phyloP scores from a whole-genome alignment of 1,140 invertebrate genomes.

The Heliconius nattereri region DNA sequence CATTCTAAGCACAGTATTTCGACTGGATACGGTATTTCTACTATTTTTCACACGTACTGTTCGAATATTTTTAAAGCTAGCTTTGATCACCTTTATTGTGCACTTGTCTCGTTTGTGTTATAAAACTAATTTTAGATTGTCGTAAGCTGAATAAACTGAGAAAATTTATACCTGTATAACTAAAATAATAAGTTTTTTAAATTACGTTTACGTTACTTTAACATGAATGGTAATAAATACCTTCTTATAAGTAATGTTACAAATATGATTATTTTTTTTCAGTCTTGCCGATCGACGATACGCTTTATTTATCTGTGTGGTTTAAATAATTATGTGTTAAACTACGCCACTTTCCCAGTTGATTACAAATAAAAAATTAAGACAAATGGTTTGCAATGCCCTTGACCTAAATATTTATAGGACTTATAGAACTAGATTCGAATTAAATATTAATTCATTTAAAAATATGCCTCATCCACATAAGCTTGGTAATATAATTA shows the following conservation, averaged over 20 bases:
- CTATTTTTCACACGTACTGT: constrained; percentile 42
- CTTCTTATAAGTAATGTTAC: background rate
- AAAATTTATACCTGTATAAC: too few species aligned
- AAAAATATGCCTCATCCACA: background rate
- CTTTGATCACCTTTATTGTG: constrained; percentile 44
- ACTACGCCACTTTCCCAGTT: background rate
- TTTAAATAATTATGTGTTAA: background rate
- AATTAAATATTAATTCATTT: too few species aligned
- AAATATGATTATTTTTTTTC: too few species aligned
- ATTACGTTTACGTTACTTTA: too few species aligned
- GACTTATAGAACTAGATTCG: too few species aligned
- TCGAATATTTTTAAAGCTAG: constrained; percentile 41
- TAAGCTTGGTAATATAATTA: background rate
- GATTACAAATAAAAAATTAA: background rate
- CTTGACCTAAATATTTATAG: background rate
- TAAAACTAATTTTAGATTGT: background rate
- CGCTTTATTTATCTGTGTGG: too few species aligned
- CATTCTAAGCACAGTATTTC: constrained; percentile 35
- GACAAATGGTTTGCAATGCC: background rate
- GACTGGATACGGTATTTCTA: constrained; percentile 53
- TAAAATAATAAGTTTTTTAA: too few species aligned
- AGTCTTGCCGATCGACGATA: too few species aligned
- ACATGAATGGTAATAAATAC: background rate
- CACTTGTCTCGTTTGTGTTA: constrained; percentile 7
- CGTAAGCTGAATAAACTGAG: background rate